A percentile compares a stretch with the other conserved stretches of the same genome.
phyloP scores from a whole-genome alignment of 2,113 vertebrate genomes.

The Sylvilagus bachmani region DNA sequence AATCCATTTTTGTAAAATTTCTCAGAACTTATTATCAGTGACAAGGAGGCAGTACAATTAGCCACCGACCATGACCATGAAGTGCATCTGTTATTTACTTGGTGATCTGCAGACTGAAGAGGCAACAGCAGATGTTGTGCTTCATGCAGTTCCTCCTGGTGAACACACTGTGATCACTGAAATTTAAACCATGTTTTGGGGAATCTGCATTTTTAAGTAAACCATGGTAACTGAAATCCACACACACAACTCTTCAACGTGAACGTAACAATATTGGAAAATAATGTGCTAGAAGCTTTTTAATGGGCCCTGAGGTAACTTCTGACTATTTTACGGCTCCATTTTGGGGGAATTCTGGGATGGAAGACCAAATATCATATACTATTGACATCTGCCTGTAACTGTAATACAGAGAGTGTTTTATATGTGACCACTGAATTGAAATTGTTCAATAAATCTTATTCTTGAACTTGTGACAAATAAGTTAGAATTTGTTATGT shows the following conservation, averaged over 20 bases:
- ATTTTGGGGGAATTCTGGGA: background rate
- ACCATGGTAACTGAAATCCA: background rate
- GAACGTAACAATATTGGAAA: background rate
- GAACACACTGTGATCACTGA: background rate
- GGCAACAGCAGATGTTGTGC: no score
- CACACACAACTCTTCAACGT: background rate
- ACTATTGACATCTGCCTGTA: background rate
- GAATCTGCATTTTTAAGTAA: background rate
- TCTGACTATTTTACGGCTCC: background rate
- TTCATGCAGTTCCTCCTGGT: background rate
- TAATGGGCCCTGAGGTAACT: background rate
- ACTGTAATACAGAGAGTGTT: background rate
- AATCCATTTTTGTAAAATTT: conserved; percentile 31
- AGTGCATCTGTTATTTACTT: background rate
- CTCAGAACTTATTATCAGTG: background rate
- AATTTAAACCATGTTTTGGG: background rate
- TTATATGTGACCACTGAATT: conserved; percentile 28
- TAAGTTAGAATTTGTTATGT: background rate
- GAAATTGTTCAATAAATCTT: conserved; percentile 28
- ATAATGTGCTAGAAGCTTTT: background rate
- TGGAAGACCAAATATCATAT: background rate
- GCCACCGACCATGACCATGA: background rate
- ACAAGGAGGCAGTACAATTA: background rate
- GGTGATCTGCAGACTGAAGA: background rate
- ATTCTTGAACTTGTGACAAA: background rate